These are phyloP conservation scores for Drosophila paulistorum DNA, from an alignment of 1,140 invertebrate genomes.

Conservation along the genomic window DNA sequence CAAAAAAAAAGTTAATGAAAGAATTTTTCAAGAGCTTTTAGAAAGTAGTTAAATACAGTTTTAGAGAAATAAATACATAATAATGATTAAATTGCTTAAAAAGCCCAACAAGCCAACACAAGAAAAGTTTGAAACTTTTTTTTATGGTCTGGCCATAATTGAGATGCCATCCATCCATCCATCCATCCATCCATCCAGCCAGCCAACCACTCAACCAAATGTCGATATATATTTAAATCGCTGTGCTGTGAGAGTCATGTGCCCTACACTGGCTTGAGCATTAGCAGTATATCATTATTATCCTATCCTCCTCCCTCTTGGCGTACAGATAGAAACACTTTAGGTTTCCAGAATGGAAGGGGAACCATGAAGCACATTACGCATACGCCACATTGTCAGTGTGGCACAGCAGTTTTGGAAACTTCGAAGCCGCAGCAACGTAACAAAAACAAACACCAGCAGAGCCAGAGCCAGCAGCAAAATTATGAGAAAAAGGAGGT, in stretches of 20 bases:
- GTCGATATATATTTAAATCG: slow-evolving; percentile 40
- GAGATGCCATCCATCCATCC: slow-evolving; percentile 12
- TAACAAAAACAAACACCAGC: slow-evolving; percentile 50
- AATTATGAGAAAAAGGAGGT: no score
- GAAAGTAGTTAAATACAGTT: no score
- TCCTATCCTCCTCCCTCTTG: not conserved
- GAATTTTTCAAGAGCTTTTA: no score
- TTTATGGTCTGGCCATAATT: slow-evolving; percentile 5
- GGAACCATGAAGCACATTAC: slow-evolving; percentile 62
- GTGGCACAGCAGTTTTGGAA: slow-evolving; percentile 66
- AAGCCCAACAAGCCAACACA: no score
- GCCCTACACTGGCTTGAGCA: slow-evolving; percentile 22
- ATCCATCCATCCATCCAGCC: no score
- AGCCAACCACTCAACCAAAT: not conserved
- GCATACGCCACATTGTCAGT: slow-evolving; percentile 68
- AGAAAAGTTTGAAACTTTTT: no score
- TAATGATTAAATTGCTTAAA: no score
- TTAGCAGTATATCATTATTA: slow-evolving; percentile 26
- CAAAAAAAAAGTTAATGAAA: no score
- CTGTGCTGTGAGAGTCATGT: slow-evolving; percentile 23
- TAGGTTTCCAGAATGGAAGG: slow-evolving; percentile 36
- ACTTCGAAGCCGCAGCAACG: slow-evolving; percentile 49
- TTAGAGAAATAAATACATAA: no score
- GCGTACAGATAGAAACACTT: slow-evolving; percentile 28
- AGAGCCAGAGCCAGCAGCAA: not conserved